These are phyloP conservation scores for Theocolax elegans DNA, from an alignment of 1,140 invertebrate species.

Conservation along the genomic window DNA sequence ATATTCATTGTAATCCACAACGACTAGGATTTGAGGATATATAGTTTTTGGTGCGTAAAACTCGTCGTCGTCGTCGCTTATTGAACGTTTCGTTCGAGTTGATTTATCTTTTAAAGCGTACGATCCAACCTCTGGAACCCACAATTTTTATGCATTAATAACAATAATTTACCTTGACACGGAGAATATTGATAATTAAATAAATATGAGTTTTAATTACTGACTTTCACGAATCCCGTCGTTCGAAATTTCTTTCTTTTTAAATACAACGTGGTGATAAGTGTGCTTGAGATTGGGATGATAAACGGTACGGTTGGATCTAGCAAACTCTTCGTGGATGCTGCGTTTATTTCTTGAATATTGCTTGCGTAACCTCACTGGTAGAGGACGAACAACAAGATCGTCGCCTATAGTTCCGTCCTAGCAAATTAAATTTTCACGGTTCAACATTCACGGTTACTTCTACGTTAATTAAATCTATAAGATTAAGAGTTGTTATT, in stretches of 20 bases:
- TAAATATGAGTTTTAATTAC: slow-evolving; percentile 7
- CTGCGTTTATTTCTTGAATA: slow-evolving; percentile 29
- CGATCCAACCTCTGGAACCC: slow-evolving; percentile 34
- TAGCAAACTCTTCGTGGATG: slow-evolving; percentile 2
- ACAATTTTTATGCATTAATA: no score
- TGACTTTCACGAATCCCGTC: slow-evolving; percentile 35
- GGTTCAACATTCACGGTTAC: no score
- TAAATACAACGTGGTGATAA: slow-evolving; percentile 54
- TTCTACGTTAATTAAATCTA: no score
- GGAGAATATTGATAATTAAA: neutral
- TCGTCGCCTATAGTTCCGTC: slow-evolving; percentile 48
- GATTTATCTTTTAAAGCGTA: neutral
- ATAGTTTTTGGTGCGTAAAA: slow-evolving; percentile 40
- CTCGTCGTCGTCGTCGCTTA: neutral
- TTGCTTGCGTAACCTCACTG: slow-evolving; percentile 40
- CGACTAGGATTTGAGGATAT: slow-evolving; percentile 54
- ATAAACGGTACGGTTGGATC: slow-evolving; percentile 22
- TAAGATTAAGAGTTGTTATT: no score
- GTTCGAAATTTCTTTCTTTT: slow-evolving; percentile 21
- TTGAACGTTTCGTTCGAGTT: slow-evolving; percentile 25
- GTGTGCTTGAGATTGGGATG: slow-evolving; percentile 33
- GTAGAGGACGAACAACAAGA: slow-evolving; percentile 50
- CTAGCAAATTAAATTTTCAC: slow-evolving; percentile 25
- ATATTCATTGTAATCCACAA: slow-evolving; percentile 51
- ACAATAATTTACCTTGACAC: neutral